These are phyloP conservation scores for Cirrhinus molitorella DNA, from an alignment of 2,797 vertebrate genomes.

Conservation along the genomic window DNA sequence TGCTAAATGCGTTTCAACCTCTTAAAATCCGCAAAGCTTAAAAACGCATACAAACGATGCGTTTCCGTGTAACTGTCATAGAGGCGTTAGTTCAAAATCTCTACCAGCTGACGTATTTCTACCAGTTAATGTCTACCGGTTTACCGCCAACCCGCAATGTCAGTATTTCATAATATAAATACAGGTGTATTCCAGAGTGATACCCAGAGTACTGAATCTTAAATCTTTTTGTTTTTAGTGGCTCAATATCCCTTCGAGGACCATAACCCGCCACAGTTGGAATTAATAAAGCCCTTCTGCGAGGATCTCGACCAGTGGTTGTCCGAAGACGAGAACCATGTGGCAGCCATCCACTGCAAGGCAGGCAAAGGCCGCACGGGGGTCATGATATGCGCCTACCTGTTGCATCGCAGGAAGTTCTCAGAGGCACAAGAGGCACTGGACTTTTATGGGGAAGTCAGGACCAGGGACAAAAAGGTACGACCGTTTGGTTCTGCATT, in stretches of 20 bases:
- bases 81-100: too few relatives aligned
- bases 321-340: conserved; percentile 98
- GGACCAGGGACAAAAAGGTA: conserved; percentile 99
- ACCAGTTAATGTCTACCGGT: too few relatives aligned
- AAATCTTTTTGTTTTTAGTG: conserved; percentile 79
- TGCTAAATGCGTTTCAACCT: too few relatives aligned
- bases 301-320: conserved; percentile 99
- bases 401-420: conserved; percentile 97
- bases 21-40: too few relatives aligned
- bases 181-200: neutral
- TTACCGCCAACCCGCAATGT: too few relatives aligned
- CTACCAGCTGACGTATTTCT: too few relatives aligned
- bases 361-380: conserved; percentile 99
- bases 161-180: neutral
- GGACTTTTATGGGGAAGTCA: conserved; percentile 99
- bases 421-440: conserved; percentile 95
- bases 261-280: conserved; percentile 99
- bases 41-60: too few relatives aligned
- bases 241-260: conserved; percentile 99
- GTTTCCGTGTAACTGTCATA: too few relatives aligned
- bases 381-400: conserved; percentile 99
- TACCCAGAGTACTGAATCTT: neutral
- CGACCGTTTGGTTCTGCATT: conserved; percentile 5
- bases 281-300: conserved; percentile 99
- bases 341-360: conserved; percentile 99